Evolutionary conservation across 2,888 invertebrate species (phyloP).

Genomic region (Brachypterus glaber): DNA sequence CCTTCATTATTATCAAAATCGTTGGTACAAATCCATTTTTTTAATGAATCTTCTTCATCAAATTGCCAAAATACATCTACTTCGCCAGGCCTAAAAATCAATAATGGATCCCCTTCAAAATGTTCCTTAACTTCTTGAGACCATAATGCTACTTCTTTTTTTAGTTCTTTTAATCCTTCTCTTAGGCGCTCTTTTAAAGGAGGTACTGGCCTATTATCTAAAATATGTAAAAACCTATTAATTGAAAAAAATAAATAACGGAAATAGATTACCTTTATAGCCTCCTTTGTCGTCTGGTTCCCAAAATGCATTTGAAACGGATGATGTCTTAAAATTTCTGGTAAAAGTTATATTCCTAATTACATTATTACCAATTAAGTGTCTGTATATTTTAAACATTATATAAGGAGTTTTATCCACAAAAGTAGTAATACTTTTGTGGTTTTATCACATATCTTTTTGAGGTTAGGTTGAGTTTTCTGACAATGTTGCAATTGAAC

Average conservation of each 20-base stretch:
- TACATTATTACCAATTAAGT: too few relatives aligned
- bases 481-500: too few relatives aligned
- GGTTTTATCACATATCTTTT: too few relatives aligned
- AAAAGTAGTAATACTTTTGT: too few relatives aligned
- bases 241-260: too few relatives aligned
- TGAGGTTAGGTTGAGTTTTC: too few relatives aligned
- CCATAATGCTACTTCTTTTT: conserved; percentile 56
- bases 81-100: conserved; percentile 52
- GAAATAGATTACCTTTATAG: too few relatives aligned
- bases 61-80: conserved; percentile 69
- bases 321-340: conserved; percentile 27
- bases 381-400: too few relatives aligned
- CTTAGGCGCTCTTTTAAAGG: conserved; percentile 48
- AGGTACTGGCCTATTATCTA: conserved; percentile 33
- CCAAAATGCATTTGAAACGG: conserved; percentile 41
- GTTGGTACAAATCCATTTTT: conserved; percentile 62
- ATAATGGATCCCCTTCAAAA: conserved; percentile 51
- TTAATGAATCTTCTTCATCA: conserved; percentile 48
- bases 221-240: too few relatives aligned
- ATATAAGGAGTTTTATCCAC: too few relatives aligned
- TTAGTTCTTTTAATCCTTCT: conserved; percentile 56
- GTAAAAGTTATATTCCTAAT: too few relatives aligned
- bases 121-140: conserved; percentile 57
- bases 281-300: conserved; percentile 53
- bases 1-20: conserved; percentile 81